Percentiles rank a stretch among this genome's conserved stretches.
Evolutionary conservation across 1,140 invertebrate genomes (phyloP).

Genomic region (Nephotettix cincticeps): DNA sequence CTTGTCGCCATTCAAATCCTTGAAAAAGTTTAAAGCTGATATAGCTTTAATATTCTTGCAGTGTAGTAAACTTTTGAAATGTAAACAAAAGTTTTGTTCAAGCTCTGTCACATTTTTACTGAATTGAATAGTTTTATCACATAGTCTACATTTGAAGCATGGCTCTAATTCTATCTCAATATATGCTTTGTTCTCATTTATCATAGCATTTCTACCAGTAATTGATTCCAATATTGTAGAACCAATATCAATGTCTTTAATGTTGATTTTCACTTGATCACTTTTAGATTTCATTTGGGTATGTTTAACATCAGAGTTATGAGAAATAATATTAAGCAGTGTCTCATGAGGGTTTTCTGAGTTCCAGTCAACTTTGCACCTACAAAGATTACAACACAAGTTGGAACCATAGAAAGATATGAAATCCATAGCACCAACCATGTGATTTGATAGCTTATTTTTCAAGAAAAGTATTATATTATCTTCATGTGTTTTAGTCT

Average conservation of each 20-base stretch:
- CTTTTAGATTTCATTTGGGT: not conserved
- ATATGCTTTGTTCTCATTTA: not conserved
- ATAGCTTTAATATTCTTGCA: not conserved
- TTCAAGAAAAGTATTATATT: not conserved
- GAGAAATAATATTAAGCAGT: not conserved
- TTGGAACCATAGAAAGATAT: slow-evolving; percentile 3
- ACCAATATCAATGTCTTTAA: no score
- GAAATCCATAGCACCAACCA: not conserved
- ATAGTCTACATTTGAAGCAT: not conserved
- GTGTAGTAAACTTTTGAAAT: not conserved
- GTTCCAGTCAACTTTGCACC: not conserved
- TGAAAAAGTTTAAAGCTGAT: not conserved
- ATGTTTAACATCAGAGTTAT: not conserved
- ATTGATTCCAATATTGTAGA: not conserved
- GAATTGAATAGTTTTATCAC: not conserved
- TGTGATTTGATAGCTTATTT: not conserved
- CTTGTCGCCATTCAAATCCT: not conserved
- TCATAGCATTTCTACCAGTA: not conserved
- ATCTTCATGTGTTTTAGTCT: not conserved
- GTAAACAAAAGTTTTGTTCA: not conserved
- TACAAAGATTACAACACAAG: not conserved
- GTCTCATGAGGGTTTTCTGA: not conserved
- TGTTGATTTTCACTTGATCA: no score
- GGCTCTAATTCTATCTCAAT: not conserved
- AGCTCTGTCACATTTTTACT: not conserved